These are phyloP conservation scores for Entosphenus tridentatus DNA, from an alignment of 2,113 vertebrate species.

Conservation along the genomic window DNA sequence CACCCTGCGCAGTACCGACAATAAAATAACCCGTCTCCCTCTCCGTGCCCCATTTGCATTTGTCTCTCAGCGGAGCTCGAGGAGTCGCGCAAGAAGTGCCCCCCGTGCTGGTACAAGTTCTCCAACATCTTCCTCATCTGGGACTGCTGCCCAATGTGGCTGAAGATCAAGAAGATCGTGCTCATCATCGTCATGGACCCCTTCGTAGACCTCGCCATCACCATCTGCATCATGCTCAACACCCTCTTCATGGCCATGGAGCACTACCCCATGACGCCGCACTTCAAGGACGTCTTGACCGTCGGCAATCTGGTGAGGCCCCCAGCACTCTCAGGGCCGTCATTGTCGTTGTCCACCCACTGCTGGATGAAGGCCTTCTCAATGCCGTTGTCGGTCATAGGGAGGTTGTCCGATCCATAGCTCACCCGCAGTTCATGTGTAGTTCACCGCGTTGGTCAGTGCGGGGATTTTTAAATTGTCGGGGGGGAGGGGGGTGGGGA, in stretches of 20 bases:
- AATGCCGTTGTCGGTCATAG: too few relatives aligned
- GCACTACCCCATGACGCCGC: slow-evolving; percentile 65
- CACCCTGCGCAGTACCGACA: too few relatives aligned
- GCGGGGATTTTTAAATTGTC: too few relatives aligned
- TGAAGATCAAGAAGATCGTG: slow-evolving; percentile 69
- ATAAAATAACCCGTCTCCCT: too few relatives aligned
- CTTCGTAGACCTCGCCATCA: slow-evolving; percentile 88
- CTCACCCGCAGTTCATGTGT: too few relatives aligned
- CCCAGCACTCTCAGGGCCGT: background rate
- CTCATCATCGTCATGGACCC: slow-evolving; percentile 93
- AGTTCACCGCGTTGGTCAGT: too few relatives aligned
- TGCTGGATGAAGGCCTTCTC: too few relatives aligned
- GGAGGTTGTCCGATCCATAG: too few relatives aligned
- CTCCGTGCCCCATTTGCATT: background rate
- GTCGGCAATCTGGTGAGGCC: slow-evolving; percentile 72
- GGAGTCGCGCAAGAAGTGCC: slow-evolving; percentile 84
- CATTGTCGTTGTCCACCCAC: background rate
- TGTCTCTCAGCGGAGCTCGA: slow-evolving; percentile 43
- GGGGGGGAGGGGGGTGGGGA: too few relatives aligned
- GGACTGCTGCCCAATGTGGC: slow-evolving; percentile 72
- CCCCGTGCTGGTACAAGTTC: slow-evolving; percentile 95
- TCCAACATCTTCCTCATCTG: slow-evolving; percentile 78
- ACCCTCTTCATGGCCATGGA: slow-evolving; percentile 98
- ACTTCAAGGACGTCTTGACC: slow-evolving; percentile 42
- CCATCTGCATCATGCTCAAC: slow-evolving; percentile 94